Conservation (phyloP, 2,797 vertebrate species). For the Crocidura indochinensis region DNA sequence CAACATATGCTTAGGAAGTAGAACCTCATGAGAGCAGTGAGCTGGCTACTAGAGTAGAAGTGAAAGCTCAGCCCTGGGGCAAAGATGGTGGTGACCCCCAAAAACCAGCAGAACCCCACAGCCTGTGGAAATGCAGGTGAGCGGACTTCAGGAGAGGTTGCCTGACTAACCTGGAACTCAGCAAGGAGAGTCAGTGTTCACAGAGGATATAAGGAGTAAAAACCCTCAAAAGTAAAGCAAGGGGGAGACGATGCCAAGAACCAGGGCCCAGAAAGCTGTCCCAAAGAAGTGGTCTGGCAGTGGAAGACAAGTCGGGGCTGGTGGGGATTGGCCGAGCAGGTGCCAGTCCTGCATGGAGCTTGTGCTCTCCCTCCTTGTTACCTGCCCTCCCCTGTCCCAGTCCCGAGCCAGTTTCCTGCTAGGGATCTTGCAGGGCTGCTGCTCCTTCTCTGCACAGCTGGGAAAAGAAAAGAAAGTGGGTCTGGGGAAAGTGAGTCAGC, state of each 20-base stretch:
- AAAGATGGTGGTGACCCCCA: neutral
- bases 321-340: neutral
- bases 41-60: constrained; percentile 14
- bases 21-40: neutral
- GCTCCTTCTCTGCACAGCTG: constrained; percentile 7
- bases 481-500: constrained; percentile 81
- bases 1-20: neutral
- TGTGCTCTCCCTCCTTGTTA: rapidly evolving
- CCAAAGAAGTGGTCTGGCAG: neutral
- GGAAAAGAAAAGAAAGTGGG: constrained; percentile 73
- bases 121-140: neutral
- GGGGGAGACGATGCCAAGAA: neutral
- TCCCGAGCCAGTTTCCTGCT: neutral
- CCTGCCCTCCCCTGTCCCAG: neutral
- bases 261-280: neutral
- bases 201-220: no score
- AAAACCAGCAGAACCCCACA: neutral
- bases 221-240: neutral
- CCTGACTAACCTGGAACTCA: neutral
- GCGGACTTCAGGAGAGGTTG: no score
- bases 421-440: neutral
- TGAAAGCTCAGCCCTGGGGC: neutral
- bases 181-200: neutral
- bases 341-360: neutral
- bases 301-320: neutral